These are phyloP conservation scores for Tipula lateralis DNA, from an alignment of 2,888 invertebrate species.

Conservation along the genomic window DNA sequence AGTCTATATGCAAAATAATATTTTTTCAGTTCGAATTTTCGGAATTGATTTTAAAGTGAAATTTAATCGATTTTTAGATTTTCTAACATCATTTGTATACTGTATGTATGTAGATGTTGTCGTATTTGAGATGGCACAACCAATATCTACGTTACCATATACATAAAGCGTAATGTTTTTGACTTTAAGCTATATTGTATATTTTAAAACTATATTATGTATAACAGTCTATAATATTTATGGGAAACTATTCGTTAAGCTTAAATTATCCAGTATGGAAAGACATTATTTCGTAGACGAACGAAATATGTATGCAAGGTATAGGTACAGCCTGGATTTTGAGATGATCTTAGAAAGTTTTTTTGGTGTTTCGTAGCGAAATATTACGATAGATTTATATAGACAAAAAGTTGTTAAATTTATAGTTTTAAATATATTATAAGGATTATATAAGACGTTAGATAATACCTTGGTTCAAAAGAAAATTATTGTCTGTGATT, in stretches of 20 bases:
- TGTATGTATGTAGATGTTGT: background rate
- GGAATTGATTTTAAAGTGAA: slow-evolving; percentile 11
- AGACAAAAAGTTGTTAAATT: background rate
- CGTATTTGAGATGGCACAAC: background rate
- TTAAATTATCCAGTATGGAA: background rate
- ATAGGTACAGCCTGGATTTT: background rate
- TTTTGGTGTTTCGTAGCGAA: background rate
- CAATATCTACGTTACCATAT: background rate
- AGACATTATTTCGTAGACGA: background rate
- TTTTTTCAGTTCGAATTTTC: background rate
- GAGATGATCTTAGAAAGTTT: background rate
- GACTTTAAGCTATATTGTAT: background rate
- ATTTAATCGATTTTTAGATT: slow-evolving; percentile 4
- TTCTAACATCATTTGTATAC: background rate
- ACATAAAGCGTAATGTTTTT: background rate
- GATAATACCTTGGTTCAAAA: background rate
- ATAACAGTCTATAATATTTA: background rate
- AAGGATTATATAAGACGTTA: background rate
- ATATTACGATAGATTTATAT: background rate
- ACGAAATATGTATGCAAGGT: background rate
- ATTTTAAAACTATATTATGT: background rate
- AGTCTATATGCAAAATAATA: background rate
- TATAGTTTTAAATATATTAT: background rate
- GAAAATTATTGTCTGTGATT: background rate
- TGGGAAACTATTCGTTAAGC: background rate